Conservation (phyloP, 2,888 invertebrate species). For the Auanema freiburgensis region DNA sequence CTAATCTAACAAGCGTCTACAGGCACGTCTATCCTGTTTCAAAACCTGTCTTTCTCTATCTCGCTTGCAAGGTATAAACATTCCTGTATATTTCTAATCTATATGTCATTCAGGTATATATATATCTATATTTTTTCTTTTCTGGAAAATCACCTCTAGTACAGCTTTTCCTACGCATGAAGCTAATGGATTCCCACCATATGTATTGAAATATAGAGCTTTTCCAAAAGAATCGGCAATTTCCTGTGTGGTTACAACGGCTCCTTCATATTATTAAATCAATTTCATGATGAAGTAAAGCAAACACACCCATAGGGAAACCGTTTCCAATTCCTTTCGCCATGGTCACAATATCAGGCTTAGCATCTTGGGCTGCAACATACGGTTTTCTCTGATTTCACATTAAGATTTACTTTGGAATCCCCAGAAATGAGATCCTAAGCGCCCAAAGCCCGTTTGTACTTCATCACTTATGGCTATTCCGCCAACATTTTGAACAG, state of each 20-base stretch:
- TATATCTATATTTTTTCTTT: neutral
- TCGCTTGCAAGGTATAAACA: neutral
- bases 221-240: constrained; percentile 73
- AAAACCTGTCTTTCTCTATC: neutral
- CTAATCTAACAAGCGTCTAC: neutral
- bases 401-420: constrained; percentile 72
- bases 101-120: neutral
- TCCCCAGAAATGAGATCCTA: constrained; percentile 94
- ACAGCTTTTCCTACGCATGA: constrained; percentile 87
- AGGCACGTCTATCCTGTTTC: neutral
- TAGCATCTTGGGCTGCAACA: constrained; percentile 73
- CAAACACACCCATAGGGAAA: constrained; percentile 77
- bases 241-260: constrained; percentile 86
- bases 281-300: neutral
- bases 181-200: constrained; percentile 90
- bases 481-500: constrained; percentile 81
- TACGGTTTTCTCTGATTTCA: neutral
- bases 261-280: constrained; percentile 67
- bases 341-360: constrained; percentile 92
- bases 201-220: constrained; percentile 89
- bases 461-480: constrained; percentile 86
- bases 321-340: constrained; percentile 91
- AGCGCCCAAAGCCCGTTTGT: constrained; percentile 93
- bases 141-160: constrained; percentile 75
- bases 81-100: no score